Base-by-base conservation (phyloP, 1,140 invertebrate genomes). In the Papilio machaon region DNA sequence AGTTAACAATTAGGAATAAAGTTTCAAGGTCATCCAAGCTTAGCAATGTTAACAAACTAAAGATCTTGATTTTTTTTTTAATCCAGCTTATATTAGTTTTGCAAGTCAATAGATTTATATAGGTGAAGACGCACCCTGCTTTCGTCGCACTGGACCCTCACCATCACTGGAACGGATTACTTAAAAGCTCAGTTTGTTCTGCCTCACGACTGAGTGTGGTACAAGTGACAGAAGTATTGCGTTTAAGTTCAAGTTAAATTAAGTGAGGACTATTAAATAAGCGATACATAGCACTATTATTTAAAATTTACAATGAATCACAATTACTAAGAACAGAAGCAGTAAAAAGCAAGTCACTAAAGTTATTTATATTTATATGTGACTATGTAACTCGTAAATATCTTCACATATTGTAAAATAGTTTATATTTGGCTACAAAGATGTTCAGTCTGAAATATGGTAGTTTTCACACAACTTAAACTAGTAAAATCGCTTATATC, bases 161-260 rank as follows among this genome's bases (percentile, higher is more conserved):
- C 77, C 81, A 60, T 80, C 73, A 70, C 80, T 83, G 89, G 85
- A 89, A 89, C 87, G 86, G 85, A 90, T 88, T 87, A 84, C 80
- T 87, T 87, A 82, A 82, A 81, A 80, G 60, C 70, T 80, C 81
- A 73, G 79, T 82, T 67, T 64, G 70, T 35, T 30, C 67, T 80
- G 80, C 60, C 84, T 82, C 83, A 80, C 82, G 80, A 67, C n/a
- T n/a, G 35, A 46, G 79, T 73, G 30, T 82, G 83, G 82, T 83
- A 19, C 73, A 86, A 86, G 80, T 38, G 9, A 70, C 2, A 79
- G 83, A 19, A 60, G 64, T 2, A 67, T 67, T 3, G 23, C 64
- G 23, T 38, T 38, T 67, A 35, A 15, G 30, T 70, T 70, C 0
- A 70, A 6, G 38, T 70, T 35, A 6, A 70, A 11, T 11, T 0